Percentiles rank a stretch among this genome's conserved stretches.
Evolutionary conservation across 1,140 invertebrate species (phyloP).

Genomic region (Magallana gigas): DNA sequence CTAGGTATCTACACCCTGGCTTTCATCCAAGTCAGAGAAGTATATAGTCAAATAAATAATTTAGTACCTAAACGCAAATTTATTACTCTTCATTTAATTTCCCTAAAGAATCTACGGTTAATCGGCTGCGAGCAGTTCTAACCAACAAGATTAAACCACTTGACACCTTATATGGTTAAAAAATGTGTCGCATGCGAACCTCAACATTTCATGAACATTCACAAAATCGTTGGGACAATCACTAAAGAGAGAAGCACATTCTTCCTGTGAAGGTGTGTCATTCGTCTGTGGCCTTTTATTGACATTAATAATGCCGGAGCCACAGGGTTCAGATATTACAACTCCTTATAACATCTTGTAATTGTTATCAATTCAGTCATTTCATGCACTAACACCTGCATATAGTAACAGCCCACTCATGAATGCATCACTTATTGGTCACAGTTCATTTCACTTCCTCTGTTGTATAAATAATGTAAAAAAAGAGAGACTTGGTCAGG

Average conservation of each 20-base stretch:
- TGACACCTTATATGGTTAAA: background rate
- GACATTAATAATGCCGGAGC: background rate
- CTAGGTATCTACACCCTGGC: background rate
- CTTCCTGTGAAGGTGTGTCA: background rate
- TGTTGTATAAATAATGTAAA: background rate
- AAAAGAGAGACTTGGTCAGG: background rate
- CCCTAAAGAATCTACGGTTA: background rate
- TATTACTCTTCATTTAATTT: conserved; percentile 31
- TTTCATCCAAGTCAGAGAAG: background rate
- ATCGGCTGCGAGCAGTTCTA: background rate
- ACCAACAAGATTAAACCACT: background rate
- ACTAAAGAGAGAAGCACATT: background rate
- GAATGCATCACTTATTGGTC: conserved; percentile 13
- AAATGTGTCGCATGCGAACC: background rate
- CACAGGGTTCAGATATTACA: conserved; percentile 10
- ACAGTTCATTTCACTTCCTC: background rate
- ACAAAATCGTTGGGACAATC: background rate
- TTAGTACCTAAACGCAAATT: conserved; percentile 2
- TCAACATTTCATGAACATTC: background rate
- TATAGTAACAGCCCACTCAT: background rate
- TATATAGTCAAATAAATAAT: conserved; percentile 31
- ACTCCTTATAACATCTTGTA: background rate
- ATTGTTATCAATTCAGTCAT: background rate
- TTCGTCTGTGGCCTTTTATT: background rate
- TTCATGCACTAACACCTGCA: conserved; percentile 21